Base-by-base conservation (phyloP, 1,140 invertebrate species). In the Ceratoteleas bidentatus region DNA sequence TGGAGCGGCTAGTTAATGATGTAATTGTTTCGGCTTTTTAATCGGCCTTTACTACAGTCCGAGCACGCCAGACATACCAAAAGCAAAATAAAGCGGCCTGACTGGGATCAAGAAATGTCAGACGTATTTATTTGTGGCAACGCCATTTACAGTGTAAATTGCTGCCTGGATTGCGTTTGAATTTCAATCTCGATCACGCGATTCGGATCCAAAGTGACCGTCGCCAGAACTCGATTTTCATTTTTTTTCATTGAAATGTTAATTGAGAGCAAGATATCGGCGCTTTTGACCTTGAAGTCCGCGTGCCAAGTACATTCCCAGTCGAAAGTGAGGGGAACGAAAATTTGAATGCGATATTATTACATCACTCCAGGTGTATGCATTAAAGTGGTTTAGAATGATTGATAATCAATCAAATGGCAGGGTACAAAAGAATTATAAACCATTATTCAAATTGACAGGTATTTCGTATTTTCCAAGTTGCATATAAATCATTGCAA, bases 321-420 rank as follows among this genome's bases (percentile, higher is more conserved):
- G 24, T 24, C 24, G 24, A 24, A 24, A 1, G 4, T 24, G 24
- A 24, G 24, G 24, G 2, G 40, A 40, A 6, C 14, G 36, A 57
- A 57, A 40, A 57, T 57, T 57, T 57, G 36, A 57, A 57, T 57
- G 40, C 5, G 7, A 7, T 14, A 38, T 57, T 15, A 15, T 40
- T 56, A 56, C 36, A 57, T 40, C 16, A 3, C 13, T 40, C 6
- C 40, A 24, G 36, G 16, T 10, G 10, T 10, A 43, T 16, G 10
- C 36, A 16, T 13, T 36, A 45, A 60, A 60, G 40, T 32, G 57
- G n/a, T 33, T 60, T 47, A 33, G 9, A 32, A 45, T 47, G 57
- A 60, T 60, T 60, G 57, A 47, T 60, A 60, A 60, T 60, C 57
- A 60, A 60, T 60, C 16, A 60, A 60, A 60, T 60, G 11, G n/a